phyloP scores from a whole-genome alignment of 2,113 vertebrate genomes.

The Terrapene triunguis region DNA sequence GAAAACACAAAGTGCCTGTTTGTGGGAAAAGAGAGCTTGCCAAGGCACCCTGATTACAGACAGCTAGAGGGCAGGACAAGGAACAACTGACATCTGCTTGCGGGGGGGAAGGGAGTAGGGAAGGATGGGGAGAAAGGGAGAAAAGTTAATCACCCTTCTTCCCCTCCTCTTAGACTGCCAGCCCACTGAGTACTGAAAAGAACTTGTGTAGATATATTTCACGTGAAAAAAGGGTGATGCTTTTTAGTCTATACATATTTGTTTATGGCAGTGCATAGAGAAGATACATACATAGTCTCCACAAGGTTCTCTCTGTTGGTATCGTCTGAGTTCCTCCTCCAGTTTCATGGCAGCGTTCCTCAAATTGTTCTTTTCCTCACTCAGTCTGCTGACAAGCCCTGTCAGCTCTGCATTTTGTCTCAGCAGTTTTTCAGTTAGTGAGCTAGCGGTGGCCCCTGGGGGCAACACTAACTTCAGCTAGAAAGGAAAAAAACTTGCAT shows the following conservation, averaged over 20 bases:
- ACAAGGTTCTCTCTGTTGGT: conserved; percentile 77
- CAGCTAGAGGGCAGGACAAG: background rate
- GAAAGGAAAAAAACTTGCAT: background rate
- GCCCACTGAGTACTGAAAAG: background rate
- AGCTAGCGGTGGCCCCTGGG: conserved; percentile 78
- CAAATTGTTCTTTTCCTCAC: conserved; percentile 95
- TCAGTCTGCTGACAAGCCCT: conserved; percentile 92
- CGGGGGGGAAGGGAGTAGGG: background rate
- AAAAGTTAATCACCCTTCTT: background rate
- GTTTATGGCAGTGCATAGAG: background rate
- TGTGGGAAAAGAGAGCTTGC: background rate
- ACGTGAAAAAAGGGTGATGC: background rate
- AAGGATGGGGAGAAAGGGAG: background rate
- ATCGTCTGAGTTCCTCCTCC: conserved; percentile 88
- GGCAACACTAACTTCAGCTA: conserved; percentile 76
- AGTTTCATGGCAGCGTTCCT: conserved; percentile 88
- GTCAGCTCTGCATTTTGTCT: conserved; percentile 95
- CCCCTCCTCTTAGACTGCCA: background rate
- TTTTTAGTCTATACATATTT: background rate
- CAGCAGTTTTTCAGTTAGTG: conserved; percentile 90
- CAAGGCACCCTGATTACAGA: background rate
- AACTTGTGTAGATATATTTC: background rate
- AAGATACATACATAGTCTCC: conserved; percentile 77
- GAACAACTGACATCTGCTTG: background rate
- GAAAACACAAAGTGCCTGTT: background rate